Evolutionary conservation across 1,140 invertebrate genomes (phyloP).

Genomic region (Trichogramma pretiosum): DNA sequence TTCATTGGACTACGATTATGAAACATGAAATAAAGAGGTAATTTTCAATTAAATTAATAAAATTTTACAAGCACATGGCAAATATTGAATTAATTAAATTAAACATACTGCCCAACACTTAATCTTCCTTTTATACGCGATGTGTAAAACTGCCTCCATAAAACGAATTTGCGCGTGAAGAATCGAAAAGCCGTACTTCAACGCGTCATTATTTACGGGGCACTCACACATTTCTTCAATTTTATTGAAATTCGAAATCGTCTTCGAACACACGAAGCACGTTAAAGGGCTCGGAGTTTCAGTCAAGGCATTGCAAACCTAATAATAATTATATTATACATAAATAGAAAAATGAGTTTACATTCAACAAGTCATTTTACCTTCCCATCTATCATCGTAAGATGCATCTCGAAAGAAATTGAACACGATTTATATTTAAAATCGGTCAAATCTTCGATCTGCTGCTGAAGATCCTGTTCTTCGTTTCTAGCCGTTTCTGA

Average conservation of each 20-base stretch:
- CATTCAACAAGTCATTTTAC: conserved; percentile 6
- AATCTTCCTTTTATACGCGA: too few relatives aligned
- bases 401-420: not conserved
- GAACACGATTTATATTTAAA: not conserved
- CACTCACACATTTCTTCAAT: not conserved
- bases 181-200: not conserved
- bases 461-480: conserved; percentile 2
- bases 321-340: not conserved
- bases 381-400: too few relatives aligned
- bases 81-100: too few relatives aligned
- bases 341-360: not conserved
- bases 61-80: too few relatives aligned
- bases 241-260: too few relatives aligned
- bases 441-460: conserved; percentile 5
- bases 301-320: not conserved
- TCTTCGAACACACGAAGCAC: too few relatives aligned
- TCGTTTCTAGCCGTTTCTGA: not conserved
- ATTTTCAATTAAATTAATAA: too few relatives aligned
- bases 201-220: not conserved
- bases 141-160: not conserved
- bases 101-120: too few relatives aligned
- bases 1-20: too few relatives aligned
- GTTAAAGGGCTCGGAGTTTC: not conserved
- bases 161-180: not conserved
- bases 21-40: too few relatives aligned